Base-by-base conservation (phyloP, 2,888 invertebrate species). In the Cabera pusaria region DNA sequence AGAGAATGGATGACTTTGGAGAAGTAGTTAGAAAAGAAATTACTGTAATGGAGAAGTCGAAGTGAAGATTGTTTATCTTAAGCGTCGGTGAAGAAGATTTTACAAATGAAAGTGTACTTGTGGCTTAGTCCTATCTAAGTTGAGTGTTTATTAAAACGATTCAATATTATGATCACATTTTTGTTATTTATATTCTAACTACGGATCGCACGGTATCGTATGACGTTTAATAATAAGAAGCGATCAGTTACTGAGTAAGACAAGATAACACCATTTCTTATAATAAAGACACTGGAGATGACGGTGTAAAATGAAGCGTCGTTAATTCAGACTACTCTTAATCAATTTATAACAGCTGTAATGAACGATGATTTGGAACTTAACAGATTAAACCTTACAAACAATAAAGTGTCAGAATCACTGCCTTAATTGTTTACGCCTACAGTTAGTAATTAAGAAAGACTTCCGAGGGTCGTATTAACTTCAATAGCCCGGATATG, bases 401-500 rank as follows among this genome's bases (percentile, higher is more conserved):
- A 44, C 47, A 49, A 41, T 45, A 39, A 45, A 41, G 44, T 47
- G 43, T 45, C 45, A 49, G 34, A 52, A 48, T 49, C 49, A 47
- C 40, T 17, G 44, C 16, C 28, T 21, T 64, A 71, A 68, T 73
- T 74, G 71, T 70, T 72, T 64, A 72, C 64, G 64, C 65, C 59
- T 61, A 57, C 59, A 49, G 51, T 34, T 49, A 49, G 65, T 71
- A 75, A 76, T 76, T 72, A 68, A 63, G 64, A 59, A 64, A 68
- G 68, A 71, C 67, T 64, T 62, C 64, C 55, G 64, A 72, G 66
- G 60, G 63, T 60, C 61, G 61, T 69, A 64, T 65, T 64, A 63
- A 56, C 56, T 59, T 71, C 64, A 72, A 73, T 70, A 47, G 62
- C 27, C 71, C 72, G 83, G 82, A 82, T 73, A 72, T 69, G 63